Evolutionary conservation across 2,888 invertebrate species (phyloP).

Genomic region (Steinernema hermaphroditum): DNA sequence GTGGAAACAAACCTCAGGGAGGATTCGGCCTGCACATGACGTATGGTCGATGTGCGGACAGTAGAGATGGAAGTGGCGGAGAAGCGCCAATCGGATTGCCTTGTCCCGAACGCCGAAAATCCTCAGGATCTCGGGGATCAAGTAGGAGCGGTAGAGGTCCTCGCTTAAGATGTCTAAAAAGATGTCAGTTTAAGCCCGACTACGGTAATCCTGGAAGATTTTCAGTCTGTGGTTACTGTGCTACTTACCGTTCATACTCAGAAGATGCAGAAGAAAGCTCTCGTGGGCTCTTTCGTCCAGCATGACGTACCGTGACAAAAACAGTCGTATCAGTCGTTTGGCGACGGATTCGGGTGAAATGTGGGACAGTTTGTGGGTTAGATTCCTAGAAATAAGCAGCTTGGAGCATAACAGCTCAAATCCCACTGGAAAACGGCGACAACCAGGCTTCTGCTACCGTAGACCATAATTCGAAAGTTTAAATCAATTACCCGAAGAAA

Average conservation of each 20-base stretch:
- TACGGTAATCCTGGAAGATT: too few relatives aligned
- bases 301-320: conserved; percentile 83
- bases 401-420: conserved; percentile 74
- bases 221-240: too few relatives aligned
- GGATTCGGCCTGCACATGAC: conserved; percentile 77
- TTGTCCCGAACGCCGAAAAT: conserved; percentile 82
- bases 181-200: not conserved
- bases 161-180: conserved; percentile 70
- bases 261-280: conserved; percentile 76
- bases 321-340: conserved; percentile 77
- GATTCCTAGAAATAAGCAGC: conserved; percentile 70
- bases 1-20: conserved; percentile 77
- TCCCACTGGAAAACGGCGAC: conserved; percentile 65
- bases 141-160: conserved; percentile 75
- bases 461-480: too few relatives aligned
- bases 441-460: too few relatives aligned
- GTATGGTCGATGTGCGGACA: conserved; percentile 78
- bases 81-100: conserved; percentile 79
- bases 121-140: conserved; percentile 74
- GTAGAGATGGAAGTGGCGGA: conserved; percentile 79
- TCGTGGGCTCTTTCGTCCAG: conserved; percentile 80
- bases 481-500: conserved; percentile 79
- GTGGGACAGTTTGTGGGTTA: not conserved
- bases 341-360: conserved; percentile 80
- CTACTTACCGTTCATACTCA: conserved; percentile 75